phyloP scores from a whole-genome alignment of 2,888 invertebrate genomes.

The Myopa testacea region DNA sequence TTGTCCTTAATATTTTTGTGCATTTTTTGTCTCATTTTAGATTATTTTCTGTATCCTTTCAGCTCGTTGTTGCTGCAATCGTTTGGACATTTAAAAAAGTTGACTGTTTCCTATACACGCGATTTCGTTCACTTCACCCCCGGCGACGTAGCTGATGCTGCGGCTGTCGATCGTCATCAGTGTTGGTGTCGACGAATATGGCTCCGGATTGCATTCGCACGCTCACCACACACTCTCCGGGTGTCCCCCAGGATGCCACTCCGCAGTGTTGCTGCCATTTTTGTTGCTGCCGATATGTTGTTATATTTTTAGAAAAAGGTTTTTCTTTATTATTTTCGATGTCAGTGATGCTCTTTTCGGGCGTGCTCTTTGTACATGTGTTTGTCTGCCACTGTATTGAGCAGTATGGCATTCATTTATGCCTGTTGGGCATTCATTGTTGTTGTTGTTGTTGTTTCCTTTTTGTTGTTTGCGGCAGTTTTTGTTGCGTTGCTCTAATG shows the following conservation, averaged over 20 bases:
- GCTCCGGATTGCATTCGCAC: conserved; percentile 15
- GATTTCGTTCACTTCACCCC: neutral
- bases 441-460: neutral
- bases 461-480: too few species aligned
- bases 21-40: neutral
- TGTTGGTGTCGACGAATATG: neutral
- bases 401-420: neutral
- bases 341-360: neutral
- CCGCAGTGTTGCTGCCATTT: neutral
- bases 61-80: conserved; percentile 19
- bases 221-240: neutral
- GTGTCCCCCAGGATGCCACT: neutral
- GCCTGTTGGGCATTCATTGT: neutral
- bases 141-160: neutral
- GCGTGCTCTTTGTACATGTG: neutral
- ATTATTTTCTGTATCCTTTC: neutral
- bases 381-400: neutral
- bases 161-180: conserved; percentile 8
- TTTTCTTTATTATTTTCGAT: neutral
- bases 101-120: neutral
- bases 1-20: neutral
- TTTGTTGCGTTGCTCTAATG: conserved; percentile 7
- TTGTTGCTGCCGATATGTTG: neutral
- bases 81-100: conserved; percentile 9
- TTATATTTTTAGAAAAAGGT: neutral